Base-by-base conservation (phyloP, 2,888 invertebrate species). In the Drepana falcataria region DNA sequence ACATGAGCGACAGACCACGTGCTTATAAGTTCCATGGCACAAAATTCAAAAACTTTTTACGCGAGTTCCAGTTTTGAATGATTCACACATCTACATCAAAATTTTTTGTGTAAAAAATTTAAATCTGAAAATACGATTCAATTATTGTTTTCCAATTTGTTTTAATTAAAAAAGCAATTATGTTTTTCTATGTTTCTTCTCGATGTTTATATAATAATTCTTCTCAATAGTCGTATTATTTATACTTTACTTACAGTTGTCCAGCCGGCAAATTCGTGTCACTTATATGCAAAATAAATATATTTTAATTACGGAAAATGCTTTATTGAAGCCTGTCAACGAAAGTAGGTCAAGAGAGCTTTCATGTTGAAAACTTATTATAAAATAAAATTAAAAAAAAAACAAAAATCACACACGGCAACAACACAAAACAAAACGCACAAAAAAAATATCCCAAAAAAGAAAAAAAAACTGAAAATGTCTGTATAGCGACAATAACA, bases 1-100 rank as follows among this genome's bases (percentile, higher is more conserved):
- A 87, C 81, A 89, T 89, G 74, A 91, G 90, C 88, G 90, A 87
- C 81, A 68, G 60, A 65, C 81, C 89, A 89, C 88, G 87, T 91
- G 90, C 90, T 91, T 69, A 90, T 90, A 85, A 91, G 90, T 89
- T 90, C 84, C 83, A 68, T 59, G 56, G 65, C 65, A 61, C 60
- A 71, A 78, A 73, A 73, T 64, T 64, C n/a, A n/a, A n/a, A 77
- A 88, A 88, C 85, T 87, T 88, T 87, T 81, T 71, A 65, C 48
- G 53, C 56, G 48, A 48, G 55, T 51, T 35, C 35, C 49, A 33
- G 35, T 44, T 9, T 51, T 47, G 4, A 35, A 34, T n/a, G 9
- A 7, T 47, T 35, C 4, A 3, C 34, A 34, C n/a, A 9, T 41
- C 35, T 35, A n/a, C n/a, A n/a, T n/a, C n/a, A n/a, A n/a, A n/a